Conservation (phyloP, 2,113 vertebrate species). For the Mystacornis crossleyi region DNA sequence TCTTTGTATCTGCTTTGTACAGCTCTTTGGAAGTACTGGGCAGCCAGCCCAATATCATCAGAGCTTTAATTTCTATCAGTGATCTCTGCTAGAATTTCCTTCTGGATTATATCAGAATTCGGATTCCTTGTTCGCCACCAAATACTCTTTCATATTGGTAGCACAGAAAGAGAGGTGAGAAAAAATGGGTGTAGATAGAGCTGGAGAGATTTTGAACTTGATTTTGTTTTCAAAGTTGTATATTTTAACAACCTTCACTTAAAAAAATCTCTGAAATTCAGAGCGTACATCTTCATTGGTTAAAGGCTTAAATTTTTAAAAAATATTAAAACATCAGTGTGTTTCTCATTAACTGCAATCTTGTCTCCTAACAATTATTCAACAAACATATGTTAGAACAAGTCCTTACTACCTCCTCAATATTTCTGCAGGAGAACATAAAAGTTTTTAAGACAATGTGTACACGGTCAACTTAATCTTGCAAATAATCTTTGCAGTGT, state of each 20-base stretch:
- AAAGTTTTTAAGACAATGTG: conserved; percentile 21
- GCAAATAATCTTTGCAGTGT: conserved; percentile 56
- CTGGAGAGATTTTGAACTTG: neutral
- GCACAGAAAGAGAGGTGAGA: neutral
- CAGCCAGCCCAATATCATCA: neutral
- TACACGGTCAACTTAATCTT: conserved; percentile 57
- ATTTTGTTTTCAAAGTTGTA: neutral
- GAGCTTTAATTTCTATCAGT: neutral
- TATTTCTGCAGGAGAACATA: neutral
- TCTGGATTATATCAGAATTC: neutral
- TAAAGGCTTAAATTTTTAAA: neutral
- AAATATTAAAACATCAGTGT: neutral
- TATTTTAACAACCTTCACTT: neutral
- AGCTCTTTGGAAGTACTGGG: neutral
- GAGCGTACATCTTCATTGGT: neutral
- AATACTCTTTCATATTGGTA: neutral
- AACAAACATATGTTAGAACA: neutral
- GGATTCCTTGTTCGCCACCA: neutral
- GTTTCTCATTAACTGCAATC: neutral
- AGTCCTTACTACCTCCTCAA: neutral
- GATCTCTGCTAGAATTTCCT: neutral
- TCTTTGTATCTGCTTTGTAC: neutral
- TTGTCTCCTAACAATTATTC: neutral
- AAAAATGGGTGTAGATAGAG: neutral
- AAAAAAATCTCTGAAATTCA: neutral